These are phyloP conservation scores for Melikaiella ostensackeni DNA, from an alignment of 2,888 invertebrate genomes.

Conservation along the genomic window DNA sequence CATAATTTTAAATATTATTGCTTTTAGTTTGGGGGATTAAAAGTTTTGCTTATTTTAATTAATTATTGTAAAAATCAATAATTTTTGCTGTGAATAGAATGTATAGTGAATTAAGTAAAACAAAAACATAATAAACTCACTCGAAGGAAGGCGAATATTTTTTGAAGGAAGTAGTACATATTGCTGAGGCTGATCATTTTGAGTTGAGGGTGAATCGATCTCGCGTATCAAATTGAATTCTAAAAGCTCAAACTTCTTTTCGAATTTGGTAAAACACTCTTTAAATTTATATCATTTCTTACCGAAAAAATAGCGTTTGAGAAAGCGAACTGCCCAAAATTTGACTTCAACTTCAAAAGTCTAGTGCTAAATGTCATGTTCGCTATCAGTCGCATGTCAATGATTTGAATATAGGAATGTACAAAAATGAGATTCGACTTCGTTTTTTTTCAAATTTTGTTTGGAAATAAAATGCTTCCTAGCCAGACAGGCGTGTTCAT, in stretches of 20 bases:
- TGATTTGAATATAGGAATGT: neutral
- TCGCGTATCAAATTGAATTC: neutral
- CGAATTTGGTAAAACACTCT: conserved; percentile 25
- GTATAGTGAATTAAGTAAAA: neutral
- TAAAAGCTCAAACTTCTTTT: neutral
- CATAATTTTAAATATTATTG: no score
- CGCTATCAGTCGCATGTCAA: neutral
- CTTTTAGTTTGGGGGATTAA: no score
- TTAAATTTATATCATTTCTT: conserved; percentile 53
- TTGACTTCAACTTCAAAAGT: conserved; percentile 50
- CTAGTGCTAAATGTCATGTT: conserved; percentile 38
- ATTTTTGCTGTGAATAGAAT: neutral
- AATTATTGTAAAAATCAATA: no score
- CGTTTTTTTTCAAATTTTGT: neutral
- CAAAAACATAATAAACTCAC: conserved; percentile 22
- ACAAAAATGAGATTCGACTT: neutral
- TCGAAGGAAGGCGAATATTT: conserved; percentile 43
- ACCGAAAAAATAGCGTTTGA: conserved; percentile 50
- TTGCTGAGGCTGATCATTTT: conserved; percentile 45
- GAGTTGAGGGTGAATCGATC: neutral
- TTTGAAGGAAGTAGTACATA: conserved; percentile 40
- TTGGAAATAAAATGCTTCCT: neutral
- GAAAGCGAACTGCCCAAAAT: conserved; percentile 52
- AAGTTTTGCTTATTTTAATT: no score
- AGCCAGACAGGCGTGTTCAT: no score